Evolutionary conservation across 2,888 invertebrate genomes (phyloP), one percentile per base, ranked within the genome.

Genomic region (Eucriotettix oculatus): DNA sequence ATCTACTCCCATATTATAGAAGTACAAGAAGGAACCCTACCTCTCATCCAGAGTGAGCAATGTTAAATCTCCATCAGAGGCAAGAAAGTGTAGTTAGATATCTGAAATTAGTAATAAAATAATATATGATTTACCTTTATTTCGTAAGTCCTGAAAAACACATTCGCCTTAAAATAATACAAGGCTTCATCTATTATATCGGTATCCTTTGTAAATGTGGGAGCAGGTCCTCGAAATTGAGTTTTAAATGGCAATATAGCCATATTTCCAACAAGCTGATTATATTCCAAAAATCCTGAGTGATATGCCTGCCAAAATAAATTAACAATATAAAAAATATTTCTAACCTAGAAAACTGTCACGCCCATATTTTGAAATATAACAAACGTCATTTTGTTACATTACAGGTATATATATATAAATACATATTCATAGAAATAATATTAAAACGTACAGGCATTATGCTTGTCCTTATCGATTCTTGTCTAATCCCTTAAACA

Each of bases 181-280:
- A 99, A 79, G 58, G 97, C 92, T 79, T 99, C 99, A 74, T 99
- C 99, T 67, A 99, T 89, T 65, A 99, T 90, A 74, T 99, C 99
- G 66, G 82, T 79, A 58, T 83, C 81, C 62, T 77, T 79, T n/a
- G 76, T 77, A 52, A 75, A 75, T 58, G 78, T 77, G 11, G 92
- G 90, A 10, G 97, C 96, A 43, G 98, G 98, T 10, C 99, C 99
- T 67, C 96, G 82, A 71, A 84, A 90, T 68, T 87, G 86, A 0
- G 98, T 97, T 66, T 87, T 83, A 58, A 99, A 75, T 10, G 99
- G 96, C 65, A 98, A 74, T 60, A 99, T 74, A 1, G 97, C 97
- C 77, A 95, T 85, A 72, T 98, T 99, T 11, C 96, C 97, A 57
- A 97, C 79, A 42, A 82, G 76, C 68, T 85, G 81, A 58, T 81